Evolutionary conservation across 2,113 vertebrate species (phyloP).

Genomic region (Caranx melampygus): DNA sequence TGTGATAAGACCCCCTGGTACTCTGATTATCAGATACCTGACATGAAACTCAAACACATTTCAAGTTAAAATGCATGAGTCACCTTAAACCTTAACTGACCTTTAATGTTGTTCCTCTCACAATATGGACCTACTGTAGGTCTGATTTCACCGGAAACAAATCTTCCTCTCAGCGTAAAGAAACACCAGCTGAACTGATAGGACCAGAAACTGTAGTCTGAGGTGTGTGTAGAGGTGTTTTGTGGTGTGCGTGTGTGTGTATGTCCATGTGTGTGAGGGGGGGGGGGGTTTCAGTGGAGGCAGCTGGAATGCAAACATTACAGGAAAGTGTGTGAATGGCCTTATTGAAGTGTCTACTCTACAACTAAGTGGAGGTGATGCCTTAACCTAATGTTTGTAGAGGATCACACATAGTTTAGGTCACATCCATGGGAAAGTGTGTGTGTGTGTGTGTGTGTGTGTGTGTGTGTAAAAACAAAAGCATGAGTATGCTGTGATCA

Average conservation of each 20-base stretch:
- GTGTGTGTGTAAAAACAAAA: not conserved
- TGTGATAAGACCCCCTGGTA: not conserved
- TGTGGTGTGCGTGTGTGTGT: not conserved
- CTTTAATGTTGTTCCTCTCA: not conserved
- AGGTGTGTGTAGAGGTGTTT: not conserved
- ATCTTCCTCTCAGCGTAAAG: not conserved
- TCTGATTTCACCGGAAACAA: not conserved
- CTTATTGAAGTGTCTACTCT: constrained; percentile 44
- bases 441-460: not conserved
- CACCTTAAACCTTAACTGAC: not conserved
- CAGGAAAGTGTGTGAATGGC: constrained; percentile 45
- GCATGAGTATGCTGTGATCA: not conserved
- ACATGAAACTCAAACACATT: not conserved
- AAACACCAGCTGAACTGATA: not conserved
- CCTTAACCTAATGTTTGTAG: constrained; percentile 4
- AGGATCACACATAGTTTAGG: constrained; percentile 13
- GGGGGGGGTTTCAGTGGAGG: constrained; percentile 28
- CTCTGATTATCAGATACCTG: not conserved
- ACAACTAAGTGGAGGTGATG: constrained; percentile 45
- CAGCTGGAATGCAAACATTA: constrained; percentile 44
- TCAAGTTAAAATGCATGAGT: not conserved
- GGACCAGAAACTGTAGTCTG: not conserved
- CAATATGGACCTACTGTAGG: not conserved
- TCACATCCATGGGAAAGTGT: constrained; percentile 30
- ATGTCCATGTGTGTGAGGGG: not conserved